These are phyloP conservation scores for Heliconius melpomene DNA, from an alignment of 1,140 invertebrate species.

Conservation along the genomic window DNA sequence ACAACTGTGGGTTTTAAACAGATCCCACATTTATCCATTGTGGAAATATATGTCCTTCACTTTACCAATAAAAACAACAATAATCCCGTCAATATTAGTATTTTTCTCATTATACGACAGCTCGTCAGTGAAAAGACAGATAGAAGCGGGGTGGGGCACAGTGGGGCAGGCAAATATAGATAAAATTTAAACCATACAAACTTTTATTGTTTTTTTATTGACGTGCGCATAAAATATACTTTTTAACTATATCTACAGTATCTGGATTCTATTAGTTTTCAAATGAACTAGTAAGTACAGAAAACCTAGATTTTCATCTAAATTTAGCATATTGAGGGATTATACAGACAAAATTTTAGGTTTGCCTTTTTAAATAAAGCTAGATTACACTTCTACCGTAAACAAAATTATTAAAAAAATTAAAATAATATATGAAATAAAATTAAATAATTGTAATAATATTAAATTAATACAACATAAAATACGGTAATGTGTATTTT, in stretches of 20 bases:
- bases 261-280: neutral
- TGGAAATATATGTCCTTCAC: constrained; percentile 42
- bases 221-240: constrained; percentile 8
- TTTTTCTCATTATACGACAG: constrained; percentile 65
- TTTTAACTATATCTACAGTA: neutral
- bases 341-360: neutral
- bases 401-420: neutral
- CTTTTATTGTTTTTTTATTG: constrained; percentile 24
- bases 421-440: too few relatives aligned
- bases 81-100: constrained; percentile 61
- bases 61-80: constrained; percentile 54
- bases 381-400: neutral
- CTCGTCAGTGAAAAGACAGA: constrained; percentile 66
- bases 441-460: too few relatives aligned
- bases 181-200: constrained; percentile 17
- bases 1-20: constrained; percentile 71
- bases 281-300: neutral
- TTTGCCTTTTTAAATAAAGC: neutral
- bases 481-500: neutral
- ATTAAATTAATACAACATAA: too few relatives aligned
- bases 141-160: constrained; percentile 63
- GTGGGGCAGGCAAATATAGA: constrained; percentile 50
- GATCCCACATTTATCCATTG: constrained; percentile 76
- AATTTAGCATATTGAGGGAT: neutral
- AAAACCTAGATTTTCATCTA: neutral